Base-by-base conservation (phyloP, 2,888 invertebrate genomes). In the Drosophila hamatofila region DNA sequence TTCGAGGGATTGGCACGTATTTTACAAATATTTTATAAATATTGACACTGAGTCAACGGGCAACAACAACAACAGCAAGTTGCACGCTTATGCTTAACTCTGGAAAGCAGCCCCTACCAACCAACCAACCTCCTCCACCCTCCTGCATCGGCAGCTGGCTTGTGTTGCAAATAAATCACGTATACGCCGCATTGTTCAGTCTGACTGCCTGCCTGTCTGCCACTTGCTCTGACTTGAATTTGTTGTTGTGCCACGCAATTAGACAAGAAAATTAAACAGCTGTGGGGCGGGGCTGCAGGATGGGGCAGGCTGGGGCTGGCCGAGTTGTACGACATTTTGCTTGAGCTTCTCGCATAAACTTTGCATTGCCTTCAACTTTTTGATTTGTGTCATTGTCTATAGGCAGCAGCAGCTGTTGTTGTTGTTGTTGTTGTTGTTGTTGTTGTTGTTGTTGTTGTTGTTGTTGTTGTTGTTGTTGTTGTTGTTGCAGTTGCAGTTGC, bases 1-100 rank as follows among this genome's bases (percentile, higher is more conserved):
- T 72, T 73, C 48, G 27, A 49, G 66, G 80, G 69, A 76, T 75
- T 65, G 76, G 76, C 86, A 86, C 86, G 86, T 86, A 87, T 71
- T 80, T 87, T 80, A 72, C 80, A 86, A 87, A 86, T 86, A 86
- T 87, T 89, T 86, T 75, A 89, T 84, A 86, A 86, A 86, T 86
- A 87, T 89, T 86, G 89, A 87, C 89, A 89, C 69, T 72, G 49
- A 74, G 76, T 74, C 81, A 83, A 83, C 68, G 67, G 7, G 14
- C 44, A 44, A 66, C 61, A 64, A 70, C n/a, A n/a, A n/a, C n/a
- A n/a, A n/a, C n/a, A n/a, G n/a, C 62, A 58, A 62, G 49, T 33
- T 44, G 21, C 49, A 48, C 48, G 52, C 37, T 30, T 41, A 49
- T n/a, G 48, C 23, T 37, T 8, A 11, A 23, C 33, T 35, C 14